A percentile compares a stretch with the other conserved stretches of the same genome.
These are phyloP conservation scores for Leptoclinus maculatus DNA, from an alignment of 2,797 vertebrate genomes.

Conservation along the genomic window DNA sequence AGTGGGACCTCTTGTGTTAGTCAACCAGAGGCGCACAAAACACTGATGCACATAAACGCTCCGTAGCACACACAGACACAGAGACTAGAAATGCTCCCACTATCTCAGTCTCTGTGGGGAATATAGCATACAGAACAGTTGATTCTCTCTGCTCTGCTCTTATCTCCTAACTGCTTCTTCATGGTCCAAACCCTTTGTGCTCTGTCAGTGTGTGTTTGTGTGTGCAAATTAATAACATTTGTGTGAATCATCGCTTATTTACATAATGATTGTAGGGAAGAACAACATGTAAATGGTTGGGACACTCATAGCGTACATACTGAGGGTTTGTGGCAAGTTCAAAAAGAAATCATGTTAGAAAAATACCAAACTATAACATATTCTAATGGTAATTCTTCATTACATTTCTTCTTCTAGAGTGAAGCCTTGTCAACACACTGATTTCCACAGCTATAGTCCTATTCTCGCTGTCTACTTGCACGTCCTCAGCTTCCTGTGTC, in stretches of 20 bases:
- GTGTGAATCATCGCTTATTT: neutral
- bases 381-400: neutral
- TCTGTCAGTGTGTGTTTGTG: neutral
- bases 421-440: neutral
- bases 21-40: constrained; percentile 13
- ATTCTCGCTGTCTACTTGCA: neutral
- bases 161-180: constrained; percentile 7
- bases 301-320: neutral
- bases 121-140: neutral
- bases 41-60: constrained; percentile 7
- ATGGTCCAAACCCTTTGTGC: constrained; percentile 9
- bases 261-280: neutral
- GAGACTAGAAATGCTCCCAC: neutral
- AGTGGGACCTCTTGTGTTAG: constrained; percentile 3
- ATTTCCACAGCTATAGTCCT: neutral
- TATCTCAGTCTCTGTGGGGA: constrained; percentile 9
- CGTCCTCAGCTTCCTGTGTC: neutral
- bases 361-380: neutral
- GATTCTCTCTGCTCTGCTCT: neutral
- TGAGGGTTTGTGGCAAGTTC: neutral
- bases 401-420: neutral
- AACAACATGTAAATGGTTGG: neutral
- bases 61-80: constrained; percentile 8
- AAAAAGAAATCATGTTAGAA: neutral
- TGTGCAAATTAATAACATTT: neutral